Evolutionary conservation across 2,888 invertebrate genomes (phyloP).

Genomic region (Drosophila antonietae): DNA sequence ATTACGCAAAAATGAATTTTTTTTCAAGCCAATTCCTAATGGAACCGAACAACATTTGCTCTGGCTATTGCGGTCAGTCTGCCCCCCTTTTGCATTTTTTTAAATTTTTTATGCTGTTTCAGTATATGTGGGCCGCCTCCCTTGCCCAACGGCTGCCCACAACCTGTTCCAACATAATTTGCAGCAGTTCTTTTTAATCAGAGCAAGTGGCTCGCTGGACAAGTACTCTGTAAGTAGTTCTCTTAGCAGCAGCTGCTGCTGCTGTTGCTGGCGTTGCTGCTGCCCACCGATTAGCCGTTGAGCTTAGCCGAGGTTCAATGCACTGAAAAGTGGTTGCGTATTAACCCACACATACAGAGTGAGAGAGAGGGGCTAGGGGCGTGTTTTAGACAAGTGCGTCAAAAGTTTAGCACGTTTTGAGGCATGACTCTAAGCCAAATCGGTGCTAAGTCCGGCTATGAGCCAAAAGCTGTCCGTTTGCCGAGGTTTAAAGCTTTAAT

Average conservation of each 20-base stretch:
- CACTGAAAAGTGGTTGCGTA: constrained; percentile 50
- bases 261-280: neutral
- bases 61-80: constrained; percentile 49
- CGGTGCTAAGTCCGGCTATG: constrained; percentile 65
- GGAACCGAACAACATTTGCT: constrained; percentile 32
- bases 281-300: constrained; percentile 63
- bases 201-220: constrained; percentile 50
- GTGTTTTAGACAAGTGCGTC: constrained; percentile 38
- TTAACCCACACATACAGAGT: constrained; percentile 17
- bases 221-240: constrained; percentile 20
- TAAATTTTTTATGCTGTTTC: constrained; percentile 15
- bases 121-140: constrained; percentile 28
- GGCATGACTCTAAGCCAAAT: constrained; percentile 61
- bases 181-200: constrained; percentile 58
- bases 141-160: neutral
- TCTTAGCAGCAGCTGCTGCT: constrained; percentile 22
- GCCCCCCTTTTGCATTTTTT: neutral
- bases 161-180: constrained; percentile 51
- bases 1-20: constrained; percentile 21
- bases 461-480: constrained; percentile 33
- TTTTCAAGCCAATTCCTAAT: constrained; percentile 43
- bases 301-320: constrained; percentile 56
- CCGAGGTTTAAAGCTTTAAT: constrained; percentile 69
- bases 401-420: constrained; percentile 59
- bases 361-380: neutral